Conservation (phyloP, 2,113 vertebrate species). For the Rhinopithecus roxellana region DNA sequence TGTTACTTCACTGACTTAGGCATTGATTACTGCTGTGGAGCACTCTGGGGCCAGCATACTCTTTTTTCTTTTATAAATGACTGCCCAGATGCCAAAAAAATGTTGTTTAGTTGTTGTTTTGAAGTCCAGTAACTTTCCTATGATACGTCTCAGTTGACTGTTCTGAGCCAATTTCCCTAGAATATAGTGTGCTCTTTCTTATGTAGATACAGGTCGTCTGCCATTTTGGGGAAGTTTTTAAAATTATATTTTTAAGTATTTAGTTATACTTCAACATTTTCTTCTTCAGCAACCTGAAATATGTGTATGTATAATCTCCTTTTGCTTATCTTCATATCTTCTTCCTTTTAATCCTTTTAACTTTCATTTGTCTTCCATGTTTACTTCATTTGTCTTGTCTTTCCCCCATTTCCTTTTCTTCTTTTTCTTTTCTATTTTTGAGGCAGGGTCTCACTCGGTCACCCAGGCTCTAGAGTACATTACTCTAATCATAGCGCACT, state of each 20-base stretch:
- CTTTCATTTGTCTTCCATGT: background rate
- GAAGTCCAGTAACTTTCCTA: background rate
- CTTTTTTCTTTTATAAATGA: background rate
- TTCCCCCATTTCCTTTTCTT: no score
- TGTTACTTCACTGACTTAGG: background rate
- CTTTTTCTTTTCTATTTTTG: no score
- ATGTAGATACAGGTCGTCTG: background rate
- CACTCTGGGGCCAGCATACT: background rate
- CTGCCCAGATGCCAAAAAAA: background rate
- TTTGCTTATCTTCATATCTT: background rate
- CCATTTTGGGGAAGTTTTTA: background rate
- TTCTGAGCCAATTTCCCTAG: background rate
- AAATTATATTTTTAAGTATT: background rate
- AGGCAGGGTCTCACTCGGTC: no score
- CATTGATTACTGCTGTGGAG: background rate
- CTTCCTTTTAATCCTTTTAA: background rate
- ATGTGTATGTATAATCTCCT: background rate
- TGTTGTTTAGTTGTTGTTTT: background rate
- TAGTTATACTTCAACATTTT: background rate
- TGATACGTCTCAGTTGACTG: background rate
- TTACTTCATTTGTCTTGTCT: no score
- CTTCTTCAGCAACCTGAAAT: background rate
- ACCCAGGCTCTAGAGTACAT: no score
- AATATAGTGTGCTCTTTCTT: background rate
- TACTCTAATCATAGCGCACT: no score